Evolutionary conservation across 92 coral and sea anemone genomes (phyloP), one percentile per base, ranked within the genome.

Genomic region (Parazoanthus swiftii): DNA sequence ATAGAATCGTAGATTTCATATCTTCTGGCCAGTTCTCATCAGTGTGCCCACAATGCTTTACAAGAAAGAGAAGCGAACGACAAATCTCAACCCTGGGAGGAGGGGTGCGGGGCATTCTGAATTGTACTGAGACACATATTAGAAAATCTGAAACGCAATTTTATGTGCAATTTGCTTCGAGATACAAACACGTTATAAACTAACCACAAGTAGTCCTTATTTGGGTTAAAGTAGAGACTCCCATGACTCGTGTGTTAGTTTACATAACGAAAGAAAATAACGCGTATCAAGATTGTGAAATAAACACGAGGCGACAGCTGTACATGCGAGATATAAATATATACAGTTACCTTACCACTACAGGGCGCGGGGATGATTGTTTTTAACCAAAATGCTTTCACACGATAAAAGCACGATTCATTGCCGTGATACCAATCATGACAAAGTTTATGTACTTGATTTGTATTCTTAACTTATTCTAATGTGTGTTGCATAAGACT

Each of bases 271-370:
- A 29, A 63, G 70, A 26, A 63, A 63, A 63, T 63, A 18, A 14
- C 26, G 25, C 70, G 70, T 20, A 63, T 63, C 70, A 63, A 63
- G 70, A 20, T 63, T 63, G n/a, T 21, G 15, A 16, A 18, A 75
- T 5, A 75, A 29, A 75, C 79, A 75, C 79, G 23, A 75, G 79
- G 79, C 29, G 38, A 38, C 79, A 75, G 79, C 43, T 29, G 44
- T 7, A 13, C 79, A 20, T 15, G 26, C 0, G 23, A 75, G 79
- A 75, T 36, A 39, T 39, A 39, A 39, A 39, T 39, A 39, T 39
- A 74, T 33, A 74, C 11, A 14, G n/a, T 75, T 33, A 16, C 3
- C 13, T 43, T 38, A 0, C 23, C n/a, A n/a, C 50, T 7, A 0
- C 44, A n/a, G 44, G 13, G 43, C 23, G 44, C 68, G 68, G 23